phyloP scores from a whole-genome alignment of 2,113 vertebrate species.

The Catharus minimus region DNA sequence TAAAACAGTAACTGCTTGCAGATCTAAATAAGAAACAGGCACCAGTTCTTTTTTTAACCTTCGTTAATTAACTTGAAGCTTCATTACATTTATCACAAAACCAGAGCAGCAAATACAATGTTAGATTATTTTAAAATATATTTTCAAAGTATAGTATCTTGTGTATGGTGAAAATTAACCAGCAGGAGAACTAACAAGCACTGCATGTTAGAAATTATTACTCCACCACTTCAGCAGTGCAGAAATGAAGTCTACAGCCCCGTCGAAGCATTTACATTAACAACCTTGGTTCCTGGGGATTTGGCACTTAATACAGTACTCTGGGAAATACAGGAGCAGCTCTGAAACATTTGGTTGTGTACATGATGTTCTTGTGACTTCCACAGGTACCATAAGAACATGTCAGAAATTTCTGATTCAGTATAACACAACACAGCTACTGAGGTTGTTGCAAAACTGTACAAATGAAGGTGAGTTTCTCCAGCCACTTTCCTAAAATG shows the following conservation, averaged over 20 bases:
- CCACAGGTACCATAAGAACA: conserved; percentile 90
- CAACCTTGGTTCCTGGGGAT: background rate
- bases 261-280: background rate
- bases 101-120: background rate
- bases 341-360: background rate
- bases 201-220: background rate
- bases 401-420: conserved; percentile 94
- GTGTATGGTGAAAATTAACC: background rate
- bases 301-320: background rate
- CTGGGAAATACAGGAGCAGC: background rate
- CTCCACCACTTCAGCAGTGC: background rate
- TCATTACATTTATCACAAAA: background rate
- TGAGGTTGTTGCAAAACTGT: conserved; percentile 82
- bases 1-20: background rate
- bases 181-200: background rate
- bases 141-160: background rate
- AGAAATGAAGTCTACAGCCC: background rate
- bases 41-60: background rate
- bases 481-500: background rate
- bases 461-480: conserved; percentile 80
- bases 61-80: background rate
- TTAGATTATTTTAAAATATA: background rate
- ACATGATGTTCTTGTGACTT: background rate
- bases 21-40: background rate
- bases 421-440: conserved; percentile 88